These are phyloP conservation scores for Euproctis similis DNA, from an alignment of 2,888 invertebrate species.

Conservation along the genomic window DNA sequence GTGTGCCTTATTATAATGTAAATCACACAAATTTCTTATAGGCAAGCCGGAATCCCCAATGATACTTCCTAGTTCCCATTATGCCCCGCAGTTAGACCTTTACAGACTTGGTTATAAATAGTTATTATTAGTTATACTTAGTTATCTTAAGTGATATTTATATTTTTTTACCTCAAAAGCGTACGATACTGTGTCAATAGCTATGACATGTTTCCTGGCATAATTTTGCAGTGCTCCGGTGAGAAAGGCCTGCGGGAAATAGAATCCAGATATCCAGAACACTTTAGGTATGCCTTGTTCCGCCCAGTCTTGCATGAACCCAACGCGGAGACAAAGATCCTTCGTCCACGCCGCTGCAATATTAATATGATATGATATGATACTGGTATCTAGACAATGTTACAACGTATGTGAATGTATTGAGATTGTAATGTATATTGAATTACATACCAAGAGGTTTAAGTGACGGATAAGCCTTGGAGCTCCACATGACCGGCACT, in stretches of 20 bases:
- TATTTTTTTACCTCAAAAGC: slow-evolving; percentile 72
- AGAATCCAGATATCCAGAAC: slow-evolving; percentile 91
- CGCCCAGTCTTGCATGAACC: slow-evolving; percentile 80
- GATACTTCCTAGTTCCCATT: too few species aligned
- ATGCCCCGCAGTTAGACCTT: too few species aligned
- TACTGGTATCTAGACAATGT: too few species aligned
- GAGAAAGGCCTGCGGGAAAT: slow-evolving; percentile 89
- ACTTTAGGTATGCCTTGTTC: slow-evolving; percentile 80
- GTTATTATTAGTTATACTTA: too few species aligned
- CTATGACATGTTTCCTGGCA: slow-evolving; percentile 83
- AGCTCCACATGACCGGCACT: slow-evolving; percentile 82
- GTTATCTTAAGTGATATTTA: too few species aligned
- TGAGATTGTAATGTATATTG: neutral
- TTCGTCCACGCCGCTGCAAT: slow-evolving; percentile 78
- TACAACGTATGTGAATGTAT: neutral
- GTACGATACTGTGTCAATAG: slow-evolving; percentile 83
- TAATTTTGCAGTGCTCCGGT: slow-evolving; percentile 89
- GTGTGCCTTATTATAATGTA: too few species aligned
- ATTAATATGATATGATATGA: too few species aligned
- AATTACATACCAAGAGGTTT: slow-evolving; percentile 77
- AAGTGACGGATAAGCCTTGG: slow-evolving; percentile 81
- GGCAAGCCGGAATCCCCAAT: too few species aligned
- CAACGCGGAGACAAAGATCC: slow-evolving; percentile 78
- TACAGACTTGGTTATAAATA: too few species aligned
- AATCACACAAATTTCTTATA: too few species aligned